Evolutionary conservation across 2,113 vertebrate genomes (phyloP).

Genomic region (Capreolus pygargus): DNA sequence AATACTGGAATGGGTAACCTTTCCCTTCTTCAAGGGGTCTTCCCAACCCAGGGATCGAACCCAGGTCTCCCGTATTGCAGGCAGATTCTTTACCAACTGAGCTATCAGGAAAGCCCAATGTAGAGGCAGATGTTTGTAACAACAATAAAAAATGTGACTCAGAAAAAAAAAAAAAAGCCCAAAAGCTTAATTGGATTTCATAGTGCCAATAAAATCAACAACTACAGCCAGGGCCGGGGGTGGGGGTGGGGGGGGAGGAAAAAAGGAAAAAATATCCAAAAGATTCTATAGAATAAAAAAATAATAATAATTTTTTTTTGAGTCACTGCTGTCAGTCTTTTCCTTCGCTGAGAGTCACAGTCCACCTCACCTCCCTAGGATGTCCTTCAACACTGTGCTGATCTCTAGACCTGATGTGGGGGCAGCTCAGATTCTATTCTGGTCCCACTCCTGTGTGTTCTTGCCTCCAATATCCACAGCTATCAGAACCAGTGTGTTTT

Average conservation of each 20-base stretch:
- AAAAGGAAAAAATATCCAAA: neutral
- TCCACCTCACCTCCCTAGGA: neutral
- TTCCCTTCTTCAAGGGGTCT: too few species aligned
- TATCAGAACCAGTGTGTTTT: neutral
- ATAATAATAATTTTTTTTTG: neutral
- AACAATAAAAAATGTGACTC: neutral
- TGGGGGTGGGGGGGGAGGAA: rapidly evolving
- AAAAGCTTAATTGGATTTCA: neutral
- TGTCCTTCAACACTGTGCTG: neutral
- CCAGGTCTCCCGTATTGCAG: too few species aligned
- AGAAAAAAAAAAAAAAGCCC: neutral
- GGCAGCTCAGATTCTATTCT: neutral
- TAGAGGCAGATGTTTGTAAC: neutral
- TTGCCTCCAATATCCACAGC: neutral
- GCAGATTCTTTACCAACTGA: too few species aligned
- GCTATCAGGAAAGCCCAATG: neutral
- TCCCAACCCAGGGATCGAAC: too few species aligned
- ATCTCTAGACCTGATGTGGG: neutral
- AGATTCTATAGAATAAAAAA: neutral
- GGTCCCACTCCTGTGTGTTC: neutral
- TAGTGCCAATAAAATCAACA: neutral
- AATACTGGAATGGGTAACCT: too few species aligned
- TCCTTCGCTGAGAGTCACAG: neutral
- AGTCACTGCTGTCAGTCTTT: neutral
- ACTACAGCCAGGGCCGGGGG: neutral